Conservation (phyloP, 2,797 vertebrate genomes). For the Malacoraja senta region DNA sequence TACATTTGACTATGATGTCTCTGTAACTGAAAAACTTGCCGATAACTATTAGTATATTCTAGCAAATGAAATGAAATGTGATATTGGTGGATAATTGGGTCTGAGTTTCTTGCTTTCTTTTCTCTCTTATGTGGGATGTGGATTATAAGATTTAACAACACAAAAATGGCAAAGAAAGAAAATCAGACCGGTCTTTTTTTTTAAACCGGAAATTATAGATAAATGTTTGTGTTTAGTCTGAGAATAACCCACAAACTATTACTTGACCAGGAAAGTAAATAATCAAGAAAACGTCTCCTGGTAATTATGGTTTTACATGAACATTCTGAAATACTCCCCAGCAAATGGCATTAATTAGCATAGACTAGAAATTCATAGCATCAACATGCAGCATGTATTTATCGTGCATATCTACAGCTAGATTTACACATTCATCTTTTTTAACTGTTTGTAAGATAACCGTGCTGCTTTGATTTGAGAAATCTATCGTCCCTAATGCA, state of each 20-base stretch:
- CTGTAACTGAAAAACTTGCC: not conserved
- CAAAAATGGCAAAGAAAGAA: not conserved
- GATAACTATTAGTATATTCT: not conserved
- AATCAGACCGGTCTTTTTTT: not conserved
- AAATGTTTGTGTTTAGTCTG: slow-evolving; percentile 12
- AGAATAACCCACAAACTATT: slow-evolving; percentile 14
- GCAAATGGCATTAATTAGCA: not conserved
- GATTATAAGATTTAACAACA: not conserved
- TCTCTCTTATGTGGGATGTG: not conserved
- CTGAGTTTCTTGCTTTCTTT: not conserved
- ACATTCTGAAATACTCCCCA: not conserved
- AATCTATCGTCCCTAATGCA: not conserved
- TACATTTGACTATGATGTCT: not conserved
- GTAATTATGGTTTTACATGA: slow-evolving; percentile 11
- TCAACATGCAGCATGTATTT: slow-evolving; percentile 11
- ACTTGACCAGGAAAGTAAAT: not conserved
- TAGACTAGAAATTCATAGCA: not conserved
- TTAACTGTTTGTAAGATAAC: not conserved
- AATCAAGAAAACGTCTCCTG: not conserved
- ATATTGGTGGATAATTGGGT: not conserved
- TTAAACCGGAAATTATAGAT: not conserved
- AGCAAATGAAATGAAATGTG: not conserved
- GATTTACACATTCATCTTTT: not conserved
- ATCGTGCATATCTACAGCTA: not conserved
- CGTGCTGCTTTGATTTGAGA: not conserved